A percentile compares a stretch with the other conserved stretches of the same genome.
Evolutionary conservation across 2,113 vertebrate species (phyloP).

Genomic region (Vireo altiloquus): DNA sequence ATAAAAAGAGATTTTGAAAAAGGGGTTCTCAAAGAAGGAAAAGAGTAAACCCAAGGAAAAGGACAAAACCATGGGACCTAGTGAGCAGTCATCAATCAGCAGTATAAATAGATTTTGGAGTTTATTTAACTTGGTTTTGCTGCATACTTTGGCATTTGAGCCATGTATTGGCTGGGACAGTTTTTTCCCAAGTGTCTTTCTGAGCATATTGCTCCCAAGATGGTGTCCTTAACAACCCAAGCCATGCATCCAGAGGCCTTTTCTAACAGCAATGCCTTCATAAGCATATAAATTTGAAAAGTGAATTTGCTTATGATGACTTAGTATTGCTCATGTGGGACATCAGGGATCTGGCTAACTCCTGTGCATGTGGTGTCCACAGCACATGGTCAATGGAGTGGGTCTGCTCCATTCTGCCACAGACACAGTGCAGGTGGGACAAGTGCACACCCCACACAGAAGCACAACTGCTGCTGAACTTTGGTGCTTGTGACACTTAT

Average conservation of each 20-base stretch:
- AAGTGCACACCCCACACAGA: fast-evolving
- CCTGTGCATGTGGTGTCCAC: background rate
- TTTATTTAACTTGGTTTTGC: background rate
- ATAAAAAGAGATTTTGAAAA: background rate
- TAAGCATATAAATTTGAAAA: background rate
- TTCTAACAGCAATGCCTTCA: background rate
- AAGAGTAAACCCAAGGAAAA: background rate
- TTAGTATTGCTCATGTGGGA: background rate
- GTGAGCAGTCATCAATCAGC: background rate
- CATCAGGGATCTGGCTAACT: background rate
- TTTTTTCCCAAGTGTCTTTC: background rate
- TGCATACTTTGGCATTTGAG: background rate
- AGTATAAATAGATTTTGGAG: background rate
- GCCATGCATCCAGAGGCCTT: background rate
- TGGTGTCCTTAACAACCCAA: background rate
- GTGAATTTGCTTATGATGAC: background rate
- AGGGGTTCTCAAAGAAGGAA: background rate
- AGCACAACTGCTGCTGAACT: background rate
- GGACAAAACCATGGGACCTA: background rate
- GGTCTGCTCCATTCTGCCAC: background rate
- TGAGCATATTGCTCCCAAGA: background rate
- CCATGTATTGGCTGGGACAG: background rate
- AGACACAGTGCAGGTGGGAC: background rate
- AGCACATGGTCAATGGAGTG: background rate
- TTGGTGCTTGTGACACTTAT: background rate